Percentiles rank a stretch among this genome's conserved stretches.
Conservation (phyloP, 1,140 invertebrate species). For the Lepidotrigona ventralis region DNA sequence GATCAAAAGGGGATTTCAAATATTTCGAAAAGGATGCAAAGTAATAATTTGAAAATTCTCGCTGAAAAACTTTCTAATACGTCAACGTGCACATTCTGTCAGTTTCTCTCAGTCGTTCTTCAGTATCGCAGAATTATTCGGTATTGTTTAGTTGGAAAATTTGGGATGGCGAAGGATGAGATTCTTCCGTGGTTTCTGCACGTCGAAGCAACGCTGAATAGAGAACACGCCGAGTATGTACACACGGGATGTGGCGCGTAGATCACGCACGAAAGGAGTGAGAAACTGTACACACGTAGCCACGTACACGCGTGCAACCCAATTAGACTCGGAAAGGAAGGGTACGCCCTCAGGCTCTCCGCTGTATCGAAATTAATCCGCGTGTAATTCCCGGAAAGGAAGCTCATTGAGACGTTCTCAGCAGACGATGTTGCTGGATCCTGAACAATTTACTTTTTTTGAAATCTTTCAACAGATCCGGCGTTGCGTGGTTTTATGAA, state of each 20-base stretch:
- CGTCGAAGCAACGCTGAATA: background rate
- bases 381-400: slow-evolving; percentile 50
- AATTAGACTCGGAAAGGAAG: slow-evolving; percentile 56
- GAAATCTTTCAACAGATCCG: no score
- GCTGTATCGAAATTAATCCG: slow-evolving; percentile 60
- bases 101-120: no score
- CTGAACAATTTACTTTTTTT: no score
- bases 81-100: no score
- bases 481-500: no score
- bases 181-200: background rate
- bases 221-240: background rate
- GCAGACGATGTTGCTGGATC: no score
- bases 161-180: background rate
- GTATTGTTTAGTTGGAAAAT: background rate
- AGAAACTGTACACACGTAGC: slow-evolving; percentile 53
- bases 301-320: slow-evolving; percentile 42
- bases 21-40: no score
- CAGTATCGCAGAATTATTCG: no score
- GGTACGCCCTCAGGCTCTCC: slow-evolving; percentile 21
- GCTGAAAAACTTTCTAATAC: no score
- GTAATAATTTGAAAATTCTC: no score
- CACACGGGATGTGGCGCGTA: slow-evolving; percentile 25
- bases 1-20: background rate
- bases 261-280: slow-evolving; percentile 54
- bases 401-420: slow-evolving; percentile 21